phyloP scores from a whole-genome alignment of 2,888 invertebrate genomes.

The Rhodophaea formosa region DNA sequence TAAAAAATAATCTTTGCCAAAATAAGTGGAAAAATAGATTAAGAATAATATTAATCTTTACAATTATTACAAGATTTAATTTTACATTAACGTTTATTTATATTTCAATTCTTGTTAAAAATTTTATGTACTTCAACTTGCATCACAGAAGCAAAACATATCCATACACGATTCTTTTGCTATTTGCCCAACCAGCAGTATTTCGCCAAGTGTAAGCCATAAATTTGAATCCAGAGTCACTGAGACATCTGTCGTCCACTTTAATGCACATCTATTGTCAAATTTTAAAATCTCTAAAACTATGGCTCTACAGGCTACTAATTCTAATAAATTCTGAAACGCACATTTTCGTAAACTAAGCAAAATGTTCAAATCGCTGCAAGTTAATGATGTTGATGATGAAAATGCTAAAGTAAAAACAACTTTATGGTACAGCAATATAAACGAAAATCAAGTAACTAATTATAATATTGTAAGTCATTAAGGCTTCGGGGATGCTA shows the following conservation, averaged over 20 bases:
- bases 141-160: too few relatives aligned
- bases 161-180: not conserved
- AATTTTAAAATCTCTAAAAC: conserved; percentile 50
- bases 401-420: conserved; percentile 35
- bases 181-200: not conserved
- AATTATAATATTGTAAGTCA: conserved; percentile 58
- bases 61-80: too few relatives aligned
- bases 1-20: too few relatives aligned
- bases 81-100: too few relatives aligned
- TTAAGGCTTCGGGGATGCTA: conserved; percentile 70
- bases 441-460: conserved; percentile 43
- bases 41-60: too few relatives aligned
- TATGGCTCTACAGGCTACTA: conserved; percentile 42
- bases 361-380: conserved; percentile 58
- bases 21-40: too few relatives aligned
- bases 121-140: too few relatives aligned
- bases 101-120: too few relatives aligned
- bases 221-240: conserved; percentile 25
- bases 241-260: conserved; percentile 41
- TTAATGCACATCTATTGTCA: conserved; percentile 33
- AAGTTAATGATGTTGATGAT: conserved; percentile 45
- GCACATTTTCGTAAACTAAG: conserved; percentile 67
- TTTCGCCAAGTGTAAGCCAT: conserved; percentile 16
- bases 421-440: conserved; percentile 36
- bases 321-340: conserved; percentile 71